Evolutionary conservation across 2,113 vertebrate species (phyloP).

Genomic region (Protobothrops flavoviridis): DNA sequence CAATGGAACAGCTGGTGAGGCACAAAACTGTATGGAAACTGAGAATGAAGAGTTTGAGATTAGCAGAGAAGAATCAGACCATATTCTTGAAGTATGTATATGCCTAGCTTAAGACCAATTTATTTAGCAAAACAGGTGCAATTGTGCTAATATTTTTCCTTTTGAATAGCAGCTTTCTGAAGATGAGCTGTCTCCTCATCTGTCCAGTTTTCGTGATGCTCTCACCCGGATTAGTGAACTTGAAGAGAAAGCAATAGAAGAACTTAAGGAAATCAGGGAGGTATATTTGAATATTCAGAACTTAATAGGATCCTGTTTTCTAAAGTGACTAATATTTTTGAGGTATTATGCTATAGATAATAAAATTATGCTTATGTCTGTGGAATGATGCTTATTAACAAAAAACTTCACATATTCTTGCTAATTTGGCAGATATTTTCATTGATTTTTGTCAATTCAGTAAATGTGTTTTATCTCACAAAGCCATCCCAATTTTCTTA

Average conservation of each 20-base stretch:
- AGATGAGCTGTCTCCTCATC: conserved; percentile 70
- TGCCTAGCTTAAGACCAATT: neutral
- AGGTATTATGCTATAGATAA: neutral
- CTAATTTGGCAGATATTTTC: neutral
- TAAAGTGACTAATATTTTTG: neutral
- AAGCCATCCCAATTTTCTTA: neutral
- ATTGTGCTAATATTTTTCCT: conserved; percentile 48
- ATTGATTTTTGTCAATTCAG: neutral
- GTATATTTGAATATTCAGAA: conserved; percentile 44
- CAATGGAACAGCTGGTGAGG: conserved; percentile 58
- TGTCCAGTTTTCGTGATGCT: conserved; percentile 71
- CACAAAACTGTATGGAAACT: conserved; percentile 71
- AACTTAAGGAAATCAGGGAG: conserved; percentile 72
- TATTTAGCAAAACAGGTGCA: neutral
- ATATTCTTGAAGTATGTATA: conserved; percentile 59
- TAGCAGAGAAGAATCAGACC: conserved; percentile 22
- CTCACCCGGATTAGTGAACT: conserved; percentile 69
- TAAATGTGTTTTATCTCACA: neutral
- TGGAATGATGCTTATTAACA: neutral
- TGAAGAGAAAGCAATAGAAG: conserved; percentile 73
- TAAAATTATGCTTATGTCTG: neutral
- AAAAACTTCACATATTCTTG: neutral
- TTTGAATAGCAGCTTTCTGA: conserved; percentile 60
- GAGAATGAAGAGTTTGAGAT: conserved; percentile 57
- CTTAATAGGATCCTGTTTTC: conserved; percentile 2